Base-by-base conservation (phyloP, 2,888 invertebrate species). In the Altica lythri region DNA sequence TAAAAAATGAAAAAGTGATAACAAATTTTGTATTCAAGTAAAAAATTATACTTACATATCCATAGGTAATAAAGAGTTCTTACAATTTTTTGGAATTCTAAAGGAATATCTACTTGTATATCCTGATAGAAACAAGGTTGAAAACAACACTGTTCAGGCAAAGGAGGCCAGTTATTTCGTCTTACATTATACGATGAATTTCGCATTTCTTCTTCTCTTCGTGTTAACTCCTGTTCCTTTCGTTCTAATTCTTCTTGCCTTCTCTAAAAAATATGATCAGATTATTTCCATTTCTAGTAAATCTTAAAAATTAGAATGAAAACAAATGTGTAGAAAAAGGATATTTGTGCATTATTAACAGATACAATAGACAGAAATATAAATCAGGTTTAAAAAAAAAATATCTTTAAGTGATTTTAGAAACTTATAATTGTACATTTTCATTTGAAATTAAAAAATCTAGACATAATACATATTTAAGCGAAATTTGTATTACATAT, bases 111-210 rank as follows among this genome's bases (percentile, higher is more conserved):
- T 38, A 99, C 92, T 75, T 94, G 93, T 68, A 99, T 96, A 77
- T 99, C 98, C 81, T 99, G 98, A 78, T 98, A 98, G 80, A 99
- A 99, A 77, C 99, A 99, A 0, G 99, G 98, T 74, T 96, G 93
- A 58, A 97, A 84, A 56, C 94, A 95, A 68, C 92, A 92, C 71
- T 89, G 89, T 47, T 89, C 86, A 1, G 99, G 98, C 61, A 99
- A 77, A 0, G 99, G 99, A 1, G 99, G 99, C 96, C 97, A 99
- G 79, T 99, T 99, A 77, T 99, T 97, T 65, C 90, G 83, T 64
- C 93, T 78, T 4, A 85, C 84, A 29, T 86, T 83, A 55, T 76
- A 77, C 45, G 79, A 8, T 78, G 81, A 81, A 12, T 83, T 81
- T 29, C 85, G 77, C 63, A 95, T 81, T 76, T 94, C 93, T 63